phyloP scores from a whole-genome alignment of 2,797 vertebrate species.

The Jordanella pulchra region DNA sequence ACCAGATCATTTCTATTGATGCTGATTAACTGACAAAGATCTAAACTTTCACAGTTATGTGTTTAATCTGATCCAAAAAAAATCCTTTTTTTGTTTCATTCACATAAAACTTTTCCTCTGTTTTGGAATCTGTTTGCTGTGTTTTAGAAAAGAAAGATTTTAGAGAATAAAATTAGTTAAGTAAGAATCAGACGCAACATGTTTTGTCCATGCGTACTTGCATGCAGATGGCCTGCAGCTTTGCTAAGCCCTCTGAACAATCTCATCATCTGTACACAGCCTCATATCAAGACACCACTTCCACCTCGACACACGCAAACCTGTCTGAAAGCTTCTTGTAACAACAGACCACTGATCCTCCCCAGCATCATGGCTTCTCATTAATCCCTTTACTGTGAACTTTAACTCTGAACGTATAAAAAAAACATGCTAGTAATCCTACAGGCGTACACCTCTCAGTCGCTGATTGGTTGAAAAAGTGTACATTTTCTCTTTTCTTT shows the following conservation, averaged over 20 bases:
- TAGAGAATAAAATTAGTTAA: neutral
- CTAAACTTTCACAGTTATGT: neutral
- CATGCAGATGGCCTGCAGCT: slow-evolving; percentile 15
- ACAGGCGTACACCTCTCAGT: neutral
- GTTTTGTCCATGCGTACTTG: neutral
- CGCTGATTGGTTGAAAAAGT: neutral
- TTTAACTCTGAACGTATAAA: slow-evolving; percentile 18
- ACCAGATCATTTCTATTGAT: neutral
- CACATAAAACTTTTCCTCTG: too few relatives aligned
- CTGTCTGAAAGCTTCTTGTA: slow-evolving; percentile 41
- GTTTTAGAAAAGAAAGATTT: neutral
- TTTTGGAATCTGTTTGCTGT: neutral
- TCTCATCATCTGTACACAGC: slow-evolving; percentile 26
- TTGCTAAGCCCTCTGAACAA: slow-evolving; percentile 28
- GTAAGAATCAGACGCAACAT: too few relatives aligned
- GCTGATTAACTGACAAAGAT: neutral
- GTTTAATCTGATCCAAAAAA: neutral
- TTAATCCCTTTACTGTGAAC: slow-evolving; percentile 10
- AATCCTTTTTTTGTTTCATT: slow-evolving; percentile 1
- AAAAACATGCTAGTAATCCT: slow-evolving; percentile 1
- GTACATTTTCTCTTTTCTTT: neutral
- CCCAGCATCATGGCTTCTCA: slow-evolving; percentile 13
- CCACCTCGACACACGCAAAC: slow-evolving; percentile 34
- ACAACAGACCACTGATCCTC: slow-evolving; percentile 34
- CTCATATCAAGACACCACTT: slow-evolving; percentile 46